phyloP scores from a whole-genome alignment of 2,888 invertebrate species.

The Electrophaes corylata region DNA sequence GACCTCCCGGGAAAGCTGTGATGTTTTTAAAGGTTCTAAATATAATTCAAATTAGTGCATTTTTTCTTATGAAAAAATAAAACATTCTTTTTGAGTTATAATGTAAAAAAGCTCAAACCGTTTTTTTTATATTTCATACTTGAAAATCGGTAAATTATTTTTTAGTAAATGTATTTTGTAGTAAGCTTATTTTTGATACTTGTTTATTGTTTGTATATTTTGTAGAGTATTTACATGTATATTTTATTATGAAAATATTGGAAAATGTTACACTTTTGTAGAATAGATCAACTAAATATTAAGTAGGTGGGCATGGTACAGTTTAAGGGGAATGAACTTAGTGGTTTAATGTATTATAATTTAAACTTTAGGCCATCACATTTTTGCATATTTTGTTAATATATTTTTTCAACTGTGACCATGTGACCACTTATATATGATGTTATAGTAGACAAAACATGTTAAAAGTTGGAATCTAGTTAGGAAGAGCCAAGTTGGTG shows the following conservation, averaged over 20 bases:
- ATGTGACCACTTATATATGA: too few species aligned
- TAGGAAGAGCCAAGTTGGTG: background rate
- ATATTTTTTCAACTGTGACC: background rate
- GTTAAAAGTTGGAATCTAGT: too few species aligned
- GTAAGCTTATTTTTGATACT: conserved; percentile 7
- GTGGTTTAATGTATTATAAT: background rate
- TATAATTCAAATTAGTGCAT: too few species aligned
- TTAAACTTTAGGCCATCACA: background rate
- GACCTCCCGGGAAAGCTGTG: too few species aligned
- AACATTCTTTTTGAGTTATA: background rate
- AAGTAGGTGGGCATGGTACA: background rate
- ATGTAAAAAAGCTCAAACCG: background rate
- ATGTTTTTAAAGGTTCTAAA: too few species aligned
- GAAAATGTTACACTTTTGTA: background rate
- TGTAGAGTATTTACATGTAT: conserved; percentile 5
- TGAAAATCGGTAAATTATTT: background rate
- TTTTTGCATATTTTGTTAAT: background rate
- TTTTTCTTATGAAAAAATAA: too few species aligned
- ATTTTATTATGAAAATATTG: background rate
- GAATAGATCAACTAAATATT: background rate
- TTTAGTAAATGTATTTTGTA: background rate
- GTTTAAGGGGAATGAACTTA: background rate
- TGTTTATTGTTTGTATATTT: background rate
- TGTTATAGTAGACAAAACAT: background rate
- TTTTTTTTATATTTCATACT: background rate